Base-by-base conservation (phyloP, 2,113 vertebrate genomes). In the Mormyrus iriodes region DNA sequence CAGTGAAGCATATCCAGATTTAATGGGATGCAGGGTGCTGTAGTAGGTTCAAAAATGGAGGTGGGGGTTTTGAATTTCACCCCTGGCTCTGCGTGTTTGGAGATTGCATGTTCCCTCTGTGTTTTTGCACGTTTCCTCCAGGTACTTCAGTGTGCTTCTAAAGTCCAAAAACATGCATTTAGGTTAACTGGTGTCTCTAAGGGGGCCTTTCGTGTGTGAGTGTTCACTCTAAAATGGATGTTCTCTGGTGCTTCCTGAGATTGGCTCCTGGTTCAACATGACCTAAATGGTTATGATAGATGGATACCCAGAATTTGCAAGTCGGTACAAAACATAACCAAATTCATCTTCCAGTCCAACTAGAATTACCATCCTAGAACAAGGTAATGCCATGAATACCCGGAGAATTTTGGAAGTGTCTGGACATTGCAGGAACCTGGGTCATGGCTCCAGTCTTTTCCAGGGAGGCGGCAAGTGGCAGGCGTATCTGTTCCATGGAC, bases 41-140 rank as follows among this genome's bases (percentile, higher is more conserved):
- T 51, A 76, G 83, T 85, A 48, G 42, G 21, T n/a, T 15, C 44
- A 24, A 17, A 24, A 17, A 17, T n/a, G 0, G 9, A 5, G 82
- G 21, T 12, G 93, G 93, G 93, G 92, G 21, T 88, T n/a, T 91
- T 89, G 93, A 94, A 94, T 94, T 93, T 52, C 92, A 73, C 90
- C 91, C 91, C 15, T 92, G 92, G 93, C 35, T 79, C 73, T 79
- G 35, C 15, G 6, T 79, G 73, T 39, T 3, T 79, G 35, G 31
- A 19, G 31, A 17, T 79, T 19, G 15, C 42, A n/a, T 3, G 27
- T 79, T 42, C 17, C 3, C 53, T 15, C 73, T 42, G 73, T 79
- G 73, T 42, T 79, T 76, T 15, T 76, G 31, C 15, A 76, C 12
- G 12, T 39, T 39, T 76, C 69, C 5, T 19, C 35, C 61, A 65